Evolutionary conservation across 2,888 invertebrate species (phyloP), one percentile per base, ranked within the genome.

Genomic region (Cerastoderma edule): DNA sequence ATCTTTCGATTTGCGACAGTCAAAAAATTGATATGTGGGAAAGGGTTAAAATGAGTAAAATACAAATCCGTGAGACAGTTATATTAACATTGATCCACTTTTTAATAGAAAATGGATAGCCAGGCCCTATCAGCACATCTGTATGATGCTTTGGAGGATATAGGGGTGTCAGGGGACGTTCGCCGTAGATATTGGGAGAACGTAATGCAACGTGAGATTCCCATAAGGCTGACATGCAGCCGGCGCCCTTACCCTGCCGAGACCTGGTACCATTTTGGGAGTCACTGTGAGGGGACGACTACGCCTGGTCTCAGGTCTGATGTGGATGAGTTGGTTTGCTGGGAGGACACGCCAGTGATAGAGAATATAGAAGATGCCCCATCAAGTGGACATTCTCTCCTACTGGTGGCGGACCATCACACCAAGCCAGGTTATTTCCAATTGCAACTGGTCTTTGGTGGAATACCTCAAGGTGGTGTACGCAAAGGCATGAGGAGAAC

Each of bases 391-490:
- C 10, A 10, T 2, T 56, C 32, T 4, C 32, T 5, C 13, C 56
- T 56, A 2, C 33, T 63, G 22, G 2, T 63, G 24, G 5, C 35
- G 8, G 63, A 63, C 13, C 5, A 13, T 2, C 10, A 24, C n/a
- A 35, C 63, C 19, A 22, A 2, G 24, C 63, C 63, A 13, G 63
- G 63, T 2, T 63, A 63, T 63, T n/a, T 63, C 10, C 13, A 22
- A 2, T 39, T 63, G 4, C 63, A 63, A 27, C 24, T n/a, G 33
- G 35, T 35, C 13, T n/a, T 39, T 8, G 8, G 22, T 4, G 27
- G 39, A 32, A 4, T 10, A 19, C 63, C 16, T 13, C 35, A 24
- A 39, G 10, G 24, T 27, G 39, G 2, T 27, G 13, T 3, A n/a
- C 3, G 3, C 1, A 24, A 39, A n/a, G 39, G 24, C 24, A n/a